Evolutionary conservation across 1,140 invertebrate species (phyloP).

Genomic region (Leguminivora glycinivorella): DNA sequence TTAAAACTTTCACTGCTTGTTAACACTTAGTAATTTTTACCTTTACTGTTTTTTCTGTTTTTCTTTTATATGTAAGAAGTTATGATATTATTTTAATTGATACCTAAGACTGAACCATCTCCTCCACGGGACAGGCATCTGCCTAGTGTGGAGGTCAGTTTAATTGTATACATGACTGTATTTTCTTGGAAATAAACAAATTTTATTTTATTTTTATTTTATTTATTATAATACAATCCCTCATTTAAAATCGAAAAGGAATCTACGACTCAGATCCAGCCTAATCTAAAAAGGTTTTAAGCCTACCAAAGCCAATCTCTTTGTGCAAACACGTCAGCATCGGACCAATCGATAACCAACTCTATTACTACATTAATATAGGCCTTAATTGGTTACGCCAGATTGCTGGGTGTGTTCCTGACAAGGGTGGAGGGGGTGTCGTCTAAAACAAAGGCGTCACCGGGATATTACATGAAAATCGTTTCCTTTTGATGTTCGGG

Average conservation of each 20-base stretch:
- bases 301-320: slow-evolving; percentile 14
- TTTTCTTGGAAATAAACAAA: no score
- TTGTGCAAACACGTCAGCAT: background rate
- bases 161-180: no score
- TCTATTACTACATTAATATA: slow-evolving; percentile 2
- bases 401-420: slow-evolving; percentile 13
- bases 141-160: no score
- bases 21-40: no score
- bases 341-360: slow-evolving; percentile 8
- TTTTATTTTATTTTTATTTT: no score
- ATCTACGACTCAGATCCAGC: background rate
- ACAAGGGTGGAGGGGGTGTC: slow-evolving; percentile 1
- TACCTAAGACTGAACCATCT: no score
- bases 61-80: no score
- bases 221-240: background rate
- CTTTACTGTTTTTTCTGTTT: no score
- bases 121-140: no score
- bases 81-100: no score
- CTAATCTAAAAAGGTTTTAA: slow-evolving; percentile 21
- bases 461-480: slow-evolving; percentile 26
- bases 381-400: slow-evolving; percentile 12
- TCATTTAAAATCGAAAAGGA: background rate
- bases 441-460: slow-evolving; percentile 12
- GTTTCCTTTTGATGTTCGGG: slow-evolving; percentile 22
- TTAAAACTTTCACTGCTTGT: no score